A percentile compares a stretch with the other conserved stretches of the same genome.
Evolutionary conservation across 1,140 invertebrate genomes (phyloP).

Genomic region (Drosophila bifasciata): DNA sequence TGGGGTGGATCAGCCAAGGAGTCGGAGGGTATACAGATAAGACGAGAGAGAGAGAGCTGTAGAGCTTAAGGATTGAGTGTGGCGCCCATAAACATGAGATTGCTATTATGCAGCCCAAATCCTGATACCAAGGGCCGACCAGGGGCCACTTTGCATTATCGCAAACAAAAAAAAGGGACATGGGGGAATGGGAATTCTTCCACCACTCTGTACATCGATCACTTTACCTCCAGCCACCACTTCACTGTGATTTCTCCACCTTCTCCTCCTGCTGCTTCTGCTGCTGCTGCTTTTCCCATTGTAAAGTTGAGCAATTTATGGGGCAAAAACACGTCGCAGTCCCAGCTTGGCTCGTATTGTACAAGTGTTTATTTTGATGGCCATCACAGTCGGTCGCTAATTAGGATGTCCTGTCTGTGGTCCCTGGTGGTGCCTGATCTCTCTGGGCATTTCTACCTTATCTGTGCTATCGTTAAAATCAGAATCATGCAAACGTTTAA

Average conservation of each 20-base stretch:
- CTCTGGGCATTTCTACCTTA: constrained; percentile 15
- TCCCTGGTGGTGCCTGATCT: constrained; percentile 17
- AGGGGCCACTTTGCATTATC: constrained; percentile 46
- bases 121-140: constrained; percentile 17
- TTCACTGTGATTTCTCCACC: neutral
- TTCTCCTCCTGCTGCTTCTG: constrained; percentile 5
- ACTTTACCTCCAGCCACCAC: constrained; percentile 3
- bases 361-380: constrained; percentile 81
- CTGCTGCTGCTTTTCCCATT: constrained; percentile 58
- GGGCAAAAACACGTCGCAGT: constrained; percentile 69
- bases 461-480: constrained; percentile 74
- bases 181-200: neutral
- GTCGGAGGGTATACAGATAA: too few species aligned
- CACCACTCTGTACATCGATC: constrained; percentile 24
- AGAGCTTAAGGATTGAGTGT: constrained; percentile 28
- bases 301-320: constrained; percentile 72
- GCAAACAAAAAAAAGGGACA: neutral
- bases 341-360: constrained; percentile 65
- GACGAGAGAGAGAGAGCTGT: neutral
- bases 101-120: constrained; percentile 69
- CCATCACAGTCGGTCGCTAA: constrained; percentile 72
- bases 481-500: constrained; percentile 82
- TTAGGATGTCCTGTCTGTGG: constrained; percentile 58
- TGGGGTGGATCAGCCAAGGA: constrained; percentile 25
- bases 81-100: constrained; percentile 77